Base-by-base conservation (phyloP, 2,888 invertebrate species). In the Dione juno region DNA sequence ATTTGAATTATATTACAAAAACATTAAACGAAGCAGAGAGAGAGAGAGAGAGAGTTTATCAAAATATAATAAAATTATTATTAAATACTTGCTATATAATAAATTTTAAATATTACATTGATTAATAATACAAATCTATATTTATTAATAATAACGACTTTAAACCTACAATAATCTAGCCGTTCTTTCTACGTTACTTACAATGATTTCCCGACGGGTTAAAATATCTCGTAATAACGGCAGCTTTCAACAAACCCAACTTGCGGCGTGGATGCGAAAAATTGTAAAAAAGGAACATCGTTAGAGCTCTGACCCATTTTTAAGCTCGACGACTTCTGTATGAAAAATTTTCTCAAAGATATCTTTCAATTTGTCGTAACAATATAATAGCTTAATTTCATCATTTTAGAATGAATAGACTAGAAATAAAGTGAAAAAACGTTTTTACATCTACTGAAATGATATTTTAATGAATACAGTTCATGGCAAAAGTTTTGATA, bases 261-360 rank as follows among this genome's bases (percentile, higher is more conserved):
- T 69, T 72, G 73, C 66, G 72, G 72, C 71, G 69, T 70, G 70
- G 67, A 67, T 68, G 72, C 71, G 77, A 73, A 76, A 82, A 84
- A 83, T 81, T 79, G 77, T 77, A 81, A 85, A 85, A 54, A 86
- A 84, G 78, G 82, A 80, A 80, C 81, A 79, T 85, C 87, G 82
- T 86, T 82, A 84, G 79, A 82, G 79, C 78, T 75, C 82, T 86
- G 88, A 87, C 88, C 88, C 77, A 85, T 84, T 86, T 87, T 77
- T 78, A 74, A 70, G 71, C 67, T 61, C 10, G 64, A 64, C 68
- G 35, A 68, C 66, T 54, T 70, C 48, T 50, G 53, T 66, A 66
- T 65, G 63, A 67, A 72, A 57, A 58, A 58, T 69, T 66, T 63
- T 61, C 65, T 69, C 72, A 74, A 67, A 70, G 74, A 72, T 70